Evolutionary conservation across 2,113 vertebrate species (phyloP).

Genomic region (Archocentrus centrarchus): DNA sequence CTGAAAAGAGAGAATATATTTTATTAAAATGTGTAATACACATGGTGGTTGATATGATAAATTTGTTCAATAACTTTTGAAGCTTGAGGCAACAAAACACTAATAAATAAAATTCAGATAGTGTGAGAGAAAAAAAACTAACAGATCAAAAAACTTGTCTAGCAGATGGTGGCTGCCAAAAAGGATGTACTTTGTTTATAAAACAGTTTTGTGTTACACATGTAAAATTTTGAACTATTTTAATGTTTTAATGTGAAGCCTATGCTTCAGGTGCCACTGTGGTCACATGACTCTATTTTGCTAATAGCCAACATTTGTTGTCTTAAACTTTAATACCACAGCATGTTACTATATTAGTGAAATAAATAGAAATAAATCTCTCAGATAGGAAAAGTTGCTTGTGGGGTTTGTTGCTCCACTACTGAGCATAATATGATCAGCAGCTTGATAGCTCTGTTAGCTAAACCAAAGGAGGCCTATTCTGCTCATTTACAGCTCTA

Average conservation of each 20-base stretch:
- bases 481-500: too few relatives aligned
- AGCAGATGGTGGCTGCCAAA: too few relatives aligned
- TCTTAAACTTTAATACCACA: too few relatives aligned
- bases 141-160: too few relatives aligned
- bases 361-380: not conserved
- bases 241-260: not conserved
- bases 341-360: not conserved
- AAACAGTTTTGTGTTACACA: not conserved
- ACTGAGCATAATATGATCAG: not conserved
- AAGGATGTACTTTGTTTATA: too few relatives aligned
- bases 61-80: not conserved
- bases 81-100: not conserved
- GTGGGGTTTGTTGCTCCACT: not conserved
- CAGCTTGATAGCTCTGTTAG: not conserved
- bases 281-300: rapidly evolving
- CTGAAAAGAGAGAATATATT: constrained; percentile 45
- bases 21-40: not conserved
- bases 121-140: too few relatives aligned
- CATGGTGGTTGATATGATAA: not conserved
- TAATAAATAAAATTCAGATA: not conserved
- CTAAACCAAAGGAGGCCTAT: rapidly evolving
- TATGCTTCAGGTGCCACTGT: not conserved
- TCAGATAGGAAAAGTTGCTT: not conserved
- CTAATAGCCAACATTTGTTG: not conserved
- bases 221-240: not conserved